Percentiles rank a stretch among this genome's conserved stretches.
Evolutionary conservation across 2,888 invertebrate genomes (phyloP).

Genomic region (Heliconius erato): DNA sequence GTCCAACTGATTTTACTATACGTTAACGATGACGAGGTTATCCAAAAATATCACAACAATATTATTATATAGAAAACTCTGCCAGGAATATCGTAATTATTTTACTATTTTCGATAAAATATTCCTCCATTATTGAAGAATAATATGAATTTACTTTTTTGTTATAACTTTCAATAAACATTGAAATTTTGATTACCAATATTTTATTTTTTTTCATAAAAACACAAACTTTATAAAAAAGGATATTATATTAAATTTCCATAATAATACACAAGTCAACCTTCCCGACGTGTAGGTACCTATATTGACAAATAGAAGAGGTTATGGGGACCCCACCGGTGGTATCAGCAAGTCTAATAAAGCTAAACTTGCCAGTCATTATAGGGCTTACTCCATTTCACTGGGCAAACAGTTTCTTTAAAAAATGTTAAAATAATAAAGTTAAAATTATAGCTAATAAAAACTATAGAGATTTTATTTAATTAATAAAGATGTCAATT

Average conservation of each 20-base stretch:
- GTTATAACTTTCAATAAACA: neutral
- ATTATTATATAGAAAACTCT: no score
- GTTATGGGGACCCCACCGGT: conserved; percentile 71
- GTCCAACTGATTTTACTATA: no score
- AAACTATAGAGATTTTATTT: neutral
- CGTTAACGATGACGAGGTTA: no score
- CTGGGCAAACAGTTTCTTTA: neutral
- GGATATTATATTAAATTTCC: conserved; percentile 25
- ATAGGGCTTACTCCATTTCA: conserved; percentile 43
- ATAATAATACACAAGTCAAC: conserved; percentile 50
- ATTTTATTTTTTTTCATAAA: neutral
- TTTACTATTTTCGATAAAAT: no score
- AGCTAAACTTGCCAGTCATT: conserved; percentile 66
- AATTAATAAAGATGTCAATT: neutral
- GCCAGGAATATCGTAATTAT: neutral
- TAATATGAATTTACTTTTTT: no score
- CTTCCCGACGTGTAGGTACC: conserved; percentile 53
- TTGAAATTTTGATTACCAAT: accelerated
- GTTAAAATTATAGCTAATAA: neutral
- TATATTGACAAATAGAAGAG: conserved; percentile 75
- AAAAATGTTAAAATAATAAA: neutral
- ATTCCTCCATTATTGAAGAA: no score
- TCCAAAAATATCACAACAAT: no score
- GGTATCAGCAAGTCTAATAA: conserved; percentile 79
- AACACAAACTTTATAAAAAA: neutral